These are phyloP conservation scores for Apotomis capreana DNA, from an alignment of 2,888 invertebrate genomes.

Conservation along the genomic window DNA sequence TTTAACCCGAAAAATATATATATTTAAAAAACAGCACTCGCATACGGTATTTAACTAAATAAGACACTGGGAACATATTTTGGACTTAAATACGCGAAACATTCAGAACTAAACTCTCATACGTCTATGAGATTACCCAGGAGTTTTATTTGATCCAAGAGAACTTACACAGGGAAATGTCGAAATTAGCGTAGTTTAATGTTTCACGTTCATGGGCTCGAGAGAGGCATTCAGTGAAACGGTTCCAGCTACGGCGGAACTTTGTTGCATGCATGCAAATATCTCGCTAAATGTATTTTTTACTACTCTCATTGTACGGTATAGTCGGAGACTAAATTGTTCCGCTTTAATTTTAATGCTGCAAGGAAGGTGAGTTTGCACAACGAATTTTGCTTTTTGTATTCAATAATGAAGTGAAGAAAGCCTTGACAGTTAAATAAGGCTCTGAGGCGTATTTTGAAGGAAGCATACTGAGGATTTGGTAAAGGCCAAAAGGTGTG, in stretches of 20 bases:
- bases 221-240: constrained; percentile 49
- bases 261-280: constrained; percentile 55
- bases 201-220: constrained; percentile 35
- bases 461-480: too few species aligned
- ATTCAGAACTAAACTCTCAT: not conserved
- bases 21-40: too few species aligned
- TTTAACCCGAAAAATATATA: too few species aligned
- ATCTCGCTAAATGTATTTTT: constrained; percentile 45
- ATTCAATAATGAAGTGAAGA: not conserved
- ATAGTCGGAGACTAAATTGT: constrained; percentile 7
- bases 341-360: constrained; percentile 4
- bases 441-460: too few species aligned
- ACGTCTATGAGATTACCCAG: constrained; percentile 5
- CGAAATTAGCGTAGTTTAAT: constrained; percentile 54
- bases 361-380: not conserved
- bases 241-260: constrained; percentile 44
- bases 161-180: constrained; percentile 46
- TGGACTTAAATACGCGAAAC: not conserved
- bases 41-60: too few species aligned
- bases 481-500: too few species aligned
- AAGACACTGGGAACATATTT: too few species aligned
- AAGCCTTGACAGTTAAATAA: too few species aligned
- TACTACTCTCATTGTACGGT: constrained; percentile 36
- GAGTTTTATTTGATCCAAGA: constrained; percentile 44
- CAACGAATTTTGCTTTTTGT: not conserved